Percentiles rank a stretch among this genome's conserved stretches.
Conservation (phyloP, 2,888 invertebrate species). For the Megaustenia siamemsis region DNA sequence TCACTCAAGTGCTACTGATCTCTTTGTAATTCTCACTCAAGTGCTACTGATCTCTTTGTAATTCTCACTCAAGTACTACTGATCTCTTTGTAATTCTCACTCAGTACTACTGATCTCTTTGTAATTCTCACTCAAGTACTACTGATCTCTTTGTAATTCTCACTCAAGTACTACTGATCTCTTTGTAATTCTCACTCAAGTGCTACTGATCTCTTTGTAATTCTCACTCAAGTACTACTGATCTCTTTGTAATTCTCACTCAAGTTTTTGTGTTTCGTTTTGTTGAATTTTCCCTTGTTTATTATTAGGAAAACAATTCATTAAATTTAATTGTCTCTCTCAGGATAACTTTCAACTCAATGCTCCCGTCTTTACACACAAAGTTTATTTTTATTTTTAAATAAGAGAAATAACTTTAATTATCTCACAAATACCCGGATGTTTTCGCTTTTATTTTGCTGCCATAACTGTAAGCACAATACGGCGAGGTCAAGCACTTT, state of each 20-base stretch:
- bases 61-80: too few species aligned
- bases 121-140: too few species aligned
- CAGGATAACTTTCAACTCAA: neutral
- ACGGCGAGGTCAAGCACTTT: constrained; percentile 14
- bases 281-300: neutral
- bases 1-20: too few species aligned
- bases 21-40: too few species aligned
- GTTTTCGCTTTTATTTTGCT: constrained; percentile 10
- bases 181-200: neutral
- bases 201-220: neutral
- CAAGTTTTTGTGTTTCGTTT: neutral
- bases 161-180: constrained; percentile 6
- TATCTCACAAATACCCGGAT: too few species aligned
- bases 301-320: neutral
- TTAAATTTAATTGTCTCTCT: constrained; percentile 9
- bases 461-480: neutral
- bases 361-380: neutral
- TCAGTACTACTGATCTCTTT: too few species aligned
- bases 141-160: too few species aligned
- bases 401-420: neutral
- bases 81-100: too few species aligned
- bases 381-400: neutral
- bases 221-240: neutral
- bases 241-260: neutral
- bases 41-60: too few species aligned